A percentile compares a stretch with the other conserved stretches of the same genome.
Conservation (phyloP, 2,797 vertebrate species). For the Xenops minutus region DNA sequence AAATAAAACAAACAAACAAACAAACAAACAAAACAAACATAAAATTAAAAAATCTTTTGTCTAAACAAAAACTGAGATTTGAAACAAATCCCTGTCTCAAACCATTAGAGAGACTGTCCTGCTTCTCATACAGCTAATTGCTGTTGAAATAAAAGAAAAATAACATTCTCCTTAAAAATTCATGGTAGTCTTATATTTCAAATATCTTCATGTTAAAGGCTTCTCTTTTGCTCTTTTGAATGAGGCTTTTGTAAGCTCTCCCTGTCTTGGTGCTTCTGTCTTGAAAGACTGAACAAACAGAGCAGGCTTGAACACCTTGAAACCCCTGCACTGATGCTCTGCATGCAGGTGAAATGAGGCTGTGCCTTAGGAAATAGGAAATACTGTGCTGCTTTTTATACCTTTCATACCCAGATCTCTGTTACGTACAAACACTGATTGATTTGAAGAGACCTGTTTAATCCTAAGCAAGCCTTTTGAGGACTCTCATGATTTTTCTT, state of each 20-base stretch:
- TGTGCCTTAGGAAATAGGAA: not conserved
- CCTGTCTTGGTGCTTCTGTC: not conserved
- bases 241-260: not conserved
- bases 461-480: not conserved
- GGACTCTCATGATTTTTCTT: not conserved
- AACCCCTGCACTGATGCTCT: not conserved
- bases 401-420: not conserved
- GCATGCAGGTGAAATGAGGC: not conserved
- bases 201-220: not conserved
- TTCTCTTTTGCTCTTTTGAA: not conserved
- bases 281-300: not conserved
- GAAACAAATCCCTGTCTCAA: not conserved
- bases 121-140: not conserved
- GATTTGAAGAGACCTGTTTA: not conserved
- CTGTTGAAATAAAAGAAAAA: too few relatives aligned
- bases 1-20: not conserved
- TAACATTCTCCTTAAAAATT: not conserved
- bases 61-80: conserved; percentile 21
- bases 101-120: not conserved
- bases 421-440: not conserved
- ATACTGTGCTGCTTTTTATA: not conserved
- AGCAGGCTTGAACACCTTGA: not conserved
- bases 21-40: not conserved
- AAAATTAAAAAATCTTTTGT: not conserved
- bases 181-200: not conserved